Base-by-base conservation (phyloP, 1,140 invertebrate species). In the Drosophila watanabei region DNA sequence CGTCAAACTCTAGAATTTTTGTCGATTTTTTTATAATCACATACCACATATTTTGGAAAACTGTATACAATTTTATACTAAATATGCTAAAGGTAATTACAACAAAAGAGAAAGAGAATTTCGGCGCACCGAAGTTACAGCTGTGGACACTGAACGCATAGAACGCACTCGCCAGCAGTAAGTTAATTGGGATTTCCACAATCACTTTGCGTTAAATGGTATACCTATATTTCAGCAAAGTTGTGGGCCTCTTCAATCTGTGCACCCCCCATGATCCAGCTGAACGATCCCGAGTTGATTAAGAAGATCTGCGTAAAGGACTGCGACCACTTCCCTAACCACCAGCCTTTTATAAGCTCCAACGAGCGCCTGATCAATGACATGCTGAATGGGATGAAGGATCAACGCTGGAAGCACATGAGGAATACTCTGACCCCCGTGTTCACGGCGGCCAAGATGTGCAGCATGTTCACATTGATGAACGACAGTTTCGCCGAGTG, bases 271-370 rank as follows among this genome's bases (percentile, higher is more conserved):
- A 75, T 93, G 4, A 72, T 96, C 5, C 59, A 96, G 11, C 68
- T 96, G 0, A 94, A 94, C 39, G 95, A 96, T 88, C 94, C 94
- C 1, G 95, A 96, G 28, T 30, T 96, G 6, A 94, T 96, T 4
- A 95, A 94, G 72, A 91, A 93, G 41, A 93, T 96, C 4, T 93
- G 94, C 0, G 93, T 96, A 0, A 96, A 96, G 81, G 94, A 96
- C 64, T 96, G 96, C 70, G 95, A 96, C 4, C 83, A 95, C 79
- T 96, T 96, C 66, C 87, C 94, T 0, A 94, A 96, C 75, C 95
- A 95, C 62, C 86, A 92, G 8, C 69, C 78, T 2, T 93, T 95
- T 45, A 77, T 95, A 7, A 80, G 82, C 14, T 90, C 92, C n/a
- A 91, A 94, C 0, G 95, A 95, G 63, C 94, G 94, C 0, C 58